These are phyloP conservation scores for Gallinago jamesoni DNA, from an alignment of 2,113 vertebrate species.

Conservation along the genomic window DNA sequence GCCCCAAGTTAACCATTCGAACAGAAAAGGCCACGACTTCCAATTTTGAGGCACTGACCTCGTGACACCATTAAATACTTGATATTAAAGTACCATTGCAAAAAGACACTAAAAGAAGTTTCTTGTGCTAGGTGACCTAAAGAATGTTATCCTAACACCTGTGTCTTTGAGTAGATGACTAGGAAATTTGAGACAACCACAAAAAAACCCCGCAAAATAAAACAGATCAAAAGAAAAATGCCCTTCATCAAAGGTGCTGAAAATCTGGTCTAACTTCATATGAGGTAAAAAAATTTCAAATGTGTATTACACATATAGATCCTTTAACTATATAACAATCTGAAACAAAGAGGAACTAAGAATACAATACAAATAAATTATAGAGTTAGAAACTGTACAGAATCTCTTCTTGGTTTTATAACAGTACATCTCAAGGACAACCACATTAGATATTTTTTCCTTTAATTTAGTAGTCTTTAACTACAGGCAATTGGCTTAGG, in stretches of 20 bases:
- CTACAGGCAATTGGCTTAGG: conserved; percentile 10
- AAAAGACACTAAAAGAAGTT: conserved; percentile 1
- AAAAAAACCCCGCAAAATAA: not conserved
- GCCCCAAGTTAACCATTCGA: conserved; percentile 35
- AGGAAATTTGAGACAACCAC: not conserved
- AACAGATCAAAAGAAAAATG: not conserved
- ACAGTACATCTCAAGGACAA: conserved; percentile 21
- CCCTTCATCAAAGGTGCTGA: not conserved
- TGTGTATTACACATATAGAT: not conserved
- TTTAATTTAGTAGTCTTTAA: conserved; percentile 24
- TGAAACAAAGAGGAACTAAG: not conserved
- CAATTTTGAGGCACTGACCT: conserved; percentile 30
- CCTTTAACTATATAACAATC: not conserved
- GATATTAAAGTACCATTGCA: conserved; percentile 3
- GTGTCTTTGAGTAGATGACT: not conserved
- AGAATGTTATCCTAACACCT: not conserved
- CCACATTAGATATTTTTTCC: not conserved
- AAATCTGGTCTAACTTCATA: not conserved
- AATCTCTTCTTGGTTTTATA: not conserved
- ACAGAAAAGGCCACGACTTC: conserved; percentile 29
- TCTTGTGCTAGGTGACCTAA: not conserved
- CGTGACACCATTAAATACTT: conserved; percentile 54
- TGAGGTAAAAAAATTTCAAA: not conserved
- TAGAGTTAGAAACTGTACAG: not conserved
- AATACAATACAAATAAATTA: not conserved